phyloP scores from a whole-genome alignment of 2,888 invertebrate species.

The Drosophila pegasa region DNA sequence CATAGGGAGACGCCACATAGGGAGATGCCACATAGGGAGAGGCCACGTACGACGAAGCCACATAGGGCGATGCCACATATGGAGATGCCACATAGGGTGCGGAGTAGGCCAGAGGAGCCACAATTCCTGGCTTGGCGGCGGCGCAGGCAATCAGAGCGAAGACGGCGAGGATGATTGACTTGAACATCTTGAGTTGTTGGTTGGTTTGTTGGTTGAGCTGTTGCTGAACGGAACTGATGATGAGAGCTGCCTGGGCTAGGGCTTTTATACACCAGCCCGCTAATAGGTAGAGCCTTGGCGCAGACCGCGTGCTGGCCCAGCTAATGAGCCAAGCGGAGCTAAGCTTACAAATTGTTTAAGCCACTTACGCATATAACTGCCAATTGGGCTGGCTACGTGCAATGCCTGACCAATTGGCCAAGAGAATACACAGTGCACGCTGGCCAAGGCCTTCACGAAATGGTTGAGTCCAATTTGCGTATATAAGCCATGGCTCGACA shows the following conservation, averaged over 20 bases:
- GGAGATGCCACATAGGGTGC: constrained; percentile 85
- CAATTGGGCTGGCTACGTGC: constrained; percentile 25
- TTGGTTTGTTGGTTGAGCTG: constrained; percentile 21
- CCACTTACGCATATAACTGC: constrained; percentile 22
- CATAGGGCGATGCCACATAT: constrained; percentile 71
- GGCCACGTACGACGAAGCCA: constrained; percentile 82
- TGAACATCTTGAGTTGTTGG: constrained; percentile 65
- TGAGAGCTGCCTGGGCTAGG: constrained; percentile 13
- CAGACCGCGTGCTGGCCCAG: constrained; percentile 31
- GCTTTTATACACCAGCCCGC: constrained; percentile 42
- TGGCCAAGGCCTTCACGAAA: constrained; percentile 52
- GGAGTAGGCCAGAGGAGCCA: constrained; percentile 80
- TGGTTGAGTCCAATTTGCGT: constrained; percentile 37
- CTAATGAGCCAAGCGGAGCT: constrained; percentile 27
- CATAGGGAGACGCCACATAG: constrained; percentile 66
- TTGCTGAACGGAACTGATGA: constrained; percentile 64
- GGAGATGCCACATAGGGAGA: constrained; percentile 75
- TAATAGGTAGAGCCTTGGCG: constrained; percentile 41
- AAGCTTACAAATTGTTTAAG: constrained; percentile 14
- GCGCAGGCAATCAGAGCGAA: constrained; percentile 76
- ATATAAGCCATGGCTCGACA: constrained; percentile 61
- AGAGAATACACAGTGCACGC: constrained; percentile 31
- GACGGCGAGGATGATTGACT: constrained; percentile 75
- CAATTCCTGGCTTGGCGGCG: constrained; percentile 81
- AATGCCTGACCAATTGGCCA: constrained; percentile 40